These are phyloP conservation scores for Cassiopea andromeda DNA, from an alignment of 30 jellyfish, hydroid and myxozoan genomes.

Conservation along the genomic window DNA sequence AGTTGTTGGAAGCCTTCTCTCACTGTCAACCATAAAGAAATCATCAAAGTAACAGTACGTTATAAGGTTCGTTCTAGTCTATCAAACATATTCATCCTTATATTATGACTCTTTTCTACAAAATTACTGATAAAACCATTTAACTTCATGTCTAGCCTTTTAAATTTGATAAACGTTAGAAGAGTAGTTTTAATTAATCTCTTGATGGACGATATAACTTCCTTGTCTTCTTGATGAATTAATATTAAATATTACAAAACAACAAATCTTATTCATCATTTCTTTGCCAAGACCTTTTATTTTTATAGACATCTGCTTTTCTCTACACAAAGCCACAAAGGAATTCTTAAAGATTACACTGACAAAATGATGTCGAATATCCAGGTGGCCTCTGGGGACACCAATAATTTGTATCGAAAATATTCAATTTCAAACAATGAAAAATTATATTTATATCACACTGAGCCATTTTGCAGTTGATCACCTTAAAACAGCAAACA, in stretches of 20 bases:
- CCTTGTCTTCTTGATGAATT: no score
- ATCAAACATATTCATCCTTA: not conserved
- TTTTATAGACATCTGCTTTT: conserved; percentile 20
- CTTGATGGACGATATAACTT: not conserved
- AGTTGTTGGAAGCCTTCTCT: no score
- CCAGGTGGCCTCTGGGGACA: conserved; percentile 65
- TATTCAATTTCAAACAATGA: not conserved
- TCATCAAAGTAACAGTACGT: not conserved
- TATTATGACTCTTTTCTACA: not conserved
- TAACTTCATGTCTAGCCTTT: not conserved
- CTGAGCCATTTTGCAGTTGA: not conserved
- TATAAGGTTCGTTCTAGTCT: not conserved
- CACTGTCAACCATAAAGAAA: no score
- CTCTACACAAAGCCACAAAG: not conserved
- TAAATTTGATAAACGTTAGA: not conserved
- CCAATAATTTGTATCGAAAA: not conserved
- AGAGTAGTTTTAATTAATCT: not conserved
- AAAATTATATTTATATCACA: not conserved
- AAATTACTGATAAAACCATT: not conserved
- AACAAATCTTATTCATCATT: not conserved
- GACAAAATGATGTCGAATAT: not conserved
- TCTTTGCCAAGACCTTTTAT: not conserved
- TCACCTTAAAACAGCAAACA: not conserved
- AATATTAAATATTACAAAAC: not conserved
- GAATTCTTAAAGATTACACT: not conserved